Evolutionary conservation across 2,113 vertebrate species (phyloP), one percentile per base, ranked within the genome.

Genomic region (Seriola dumerili): DNA sequence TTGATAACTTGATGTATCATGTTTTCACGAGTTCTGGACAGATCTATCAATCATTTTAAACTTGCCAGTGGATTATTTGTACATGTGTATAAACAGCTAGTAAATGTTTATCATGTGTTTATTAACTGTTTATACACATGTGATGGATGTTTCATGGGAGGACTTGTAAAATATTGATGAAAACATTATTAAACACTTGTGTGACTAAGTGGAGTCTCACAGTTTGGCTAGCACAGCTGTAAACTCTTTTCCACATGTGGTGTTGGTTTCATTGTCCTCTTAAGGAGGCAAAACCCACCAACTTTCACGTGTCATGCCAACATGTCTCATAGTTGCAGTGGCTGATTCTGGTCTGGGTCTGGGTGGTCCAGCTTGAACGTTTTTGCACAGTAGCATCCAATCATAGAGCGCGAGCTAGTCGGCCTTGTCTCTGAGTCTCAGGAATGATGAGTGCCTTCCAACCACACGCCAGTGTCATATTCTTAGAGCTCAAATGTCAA

Each of bases 401-500:
- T 64, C 36, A 40, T n/a, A 21, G n/a, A 44, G n/a, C 3, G 36
- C 5, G 32, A 17, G 34, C 34, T 3, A 38, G 64, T 55, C 17
- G 54, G 14, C 62, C 73, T 65, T 54, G 61, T 38, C 72, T 62
- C 25, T 3, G 13, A 61, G 63, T n/a, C 38, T 65, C 38, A 42
- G 64, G 64, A 66, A 66, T 17, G 42, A 46, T 25, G 63, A 29
- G 6, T 23, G 59, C 70, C 42, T 63, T 38, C 8, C 16, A 29
- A 50, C 32, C n/a, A 34, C 0, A 19, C 12, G 46, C 14, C 7
- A 21, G 52, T 40, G 19, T 63, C 4, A n/a, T 40, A 40, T n/a
- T 63, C 9, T 21, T 4, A 21, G 1, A 5, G 59, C 8, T 62
- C 16, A 63, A 38, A 63, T 29, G n/a, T 66, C 14, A 44, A 21